Percentiles rank a stretch among this genome's conserved stretches.
Conservation (phyloP, 1,140 invertebrate genomes). For the Papilio dardanus region DNA sequence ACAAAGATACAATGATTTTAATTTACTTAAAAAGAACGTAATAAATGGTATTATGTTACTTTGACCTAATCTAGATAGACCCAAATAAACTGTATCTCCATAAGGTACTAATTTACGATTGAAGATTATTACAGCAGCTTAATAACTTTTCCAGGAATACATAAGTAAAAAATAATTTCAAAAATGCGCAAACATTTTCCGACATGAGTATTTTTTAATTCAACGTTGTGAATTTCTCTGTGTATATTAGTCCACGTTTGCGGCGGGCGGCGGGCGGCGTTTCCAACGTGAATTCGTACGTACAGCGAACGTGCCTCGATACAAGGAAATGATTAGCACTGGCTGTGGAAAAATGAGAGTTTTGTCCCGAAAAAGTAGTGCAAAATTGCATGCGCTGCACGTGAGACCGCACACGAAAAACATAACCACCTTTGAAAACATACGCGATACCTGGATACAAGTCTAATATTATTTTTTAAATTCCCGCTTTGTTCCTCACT, state of each 20-base stretch:
- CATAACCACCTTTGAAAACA: conserved; percentile 4
- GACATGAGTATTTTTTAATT: neutral
- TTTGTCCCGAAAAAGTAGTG: conserved; percentile 24
- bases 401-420: conserved; percentile 11
- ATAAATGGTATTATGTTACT: neutral
- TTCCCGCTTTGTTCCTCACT: neutral
- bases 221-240: neutral
- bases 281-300: conserved; percentile 10
- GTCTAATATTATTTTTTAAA: neutral
- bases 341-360: conserved; percentile 15
- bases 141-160: neutral
- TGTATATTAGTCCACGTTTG: conserved; percentile 15
- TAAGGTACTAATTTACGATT: neutral
- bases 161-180: neutral
- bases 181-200: neutral
- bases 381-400: conserved; percentile 21
- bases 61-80: too few species aligned
- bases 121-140: neutral
- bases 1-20: neutral
- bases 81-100: too few species aligned
- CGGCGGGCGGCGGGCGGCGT: too few species aligned
- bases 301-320: conserved; percentile 11
- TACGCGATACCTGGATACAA: neutral
- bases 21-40: neutral
- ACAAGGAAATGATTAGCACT: conserved; percentile 25